These are phyloP conservation scores for Gorsachius goisagi DNA, from an alignment of 2,113 vertebrate genomes.

Conservation along the genomic window DNA sequence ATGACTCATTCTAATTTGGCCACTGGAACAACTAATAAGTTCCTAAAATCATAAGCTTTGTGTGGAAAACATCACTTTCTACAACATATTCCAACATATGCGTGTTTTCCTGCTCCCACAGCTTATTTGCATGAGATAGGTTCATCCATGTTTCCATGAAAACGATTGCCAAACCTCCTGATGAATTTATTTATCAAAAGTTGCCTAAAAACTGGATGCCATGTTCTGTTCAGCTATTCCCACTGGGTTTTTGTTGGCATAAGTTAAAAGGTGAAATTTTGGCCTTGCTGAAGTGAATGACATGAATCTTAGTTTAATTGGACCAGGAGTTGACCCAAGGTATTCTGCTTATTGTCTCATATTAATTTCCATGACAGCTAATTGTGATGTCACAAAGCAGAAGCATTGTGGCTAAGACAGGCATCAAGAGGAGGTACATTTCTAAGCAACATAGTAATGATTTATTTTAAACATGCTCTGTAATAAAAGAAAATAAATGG, in stretches of 20 bases:
- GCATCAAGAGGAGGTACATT: background rate
- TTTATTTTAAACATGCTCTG: background rate
- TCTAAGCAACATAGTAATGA: background rate
- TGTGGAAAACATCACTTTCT: background rate
- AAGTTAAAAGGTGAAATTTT: background rate
- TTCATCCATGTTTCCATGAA: background rate
- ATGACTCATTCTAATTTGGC: background rate
- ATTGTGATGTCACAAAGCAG: background rate
- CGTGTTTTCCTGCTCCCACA: background rate
- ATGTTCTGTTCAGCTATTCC: background rate
- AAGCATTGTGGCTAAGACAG: background rate
- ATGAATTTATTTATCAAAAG: background rate
- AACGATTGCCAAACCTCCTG: background rate
- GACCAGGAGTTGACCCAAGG: background rate
- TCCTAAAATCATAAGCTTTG: background rate
- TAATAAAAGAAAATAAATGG: background rate
- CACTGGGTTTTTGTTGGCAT: background rate
- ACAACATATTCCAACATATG: background rate
- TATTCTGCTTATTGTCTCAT: background rate
- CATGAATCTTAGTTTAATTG: background rate
- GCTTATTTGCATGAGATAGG: background rate
- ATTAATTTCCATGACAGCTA: background rate
- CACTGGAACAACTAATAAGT: background rate
- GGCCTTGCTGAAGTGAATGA: background rate
- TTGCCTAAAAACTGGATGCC: background rate